These are phyloP conservation scores for Chaunax sp. DNA, from an alignment of 2,797 vertebrate genomes.

Conservation along the genomic window DNA sequence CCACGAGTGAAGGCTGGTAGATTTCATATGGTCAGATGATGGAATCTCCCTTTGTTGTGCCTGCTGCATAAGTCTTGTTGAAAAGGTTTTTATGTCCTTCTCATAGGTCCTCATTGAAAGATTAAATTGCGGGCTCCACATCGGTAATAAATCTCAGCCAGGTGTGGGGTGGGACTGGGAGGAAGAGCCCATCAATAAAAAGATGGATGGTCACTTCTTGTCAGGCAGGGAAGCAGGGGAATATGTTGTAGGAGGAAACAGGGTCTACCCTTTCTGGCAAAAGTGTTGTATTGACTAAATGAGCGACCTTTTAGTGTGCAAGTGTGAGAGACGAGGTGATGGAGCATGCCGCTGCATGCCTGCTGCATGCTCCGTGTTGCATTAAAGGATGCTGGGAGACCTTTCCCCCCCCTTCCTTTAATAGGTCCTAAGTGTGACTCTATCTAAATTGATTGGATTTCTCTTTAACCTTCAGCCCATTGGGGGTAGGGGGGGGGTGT, in stretches of 20 bases:
- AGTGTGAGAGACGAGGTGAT: slow-evolving; percentile 48
- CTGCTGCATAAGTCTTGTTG: slow-evolving; percentile 64
- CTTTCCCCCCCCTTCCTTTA: not conserved
- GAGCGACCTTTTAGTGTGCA: slow-evolving; percentile 75
- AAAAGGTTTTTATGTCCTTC: slow-evolving; percentile 69
- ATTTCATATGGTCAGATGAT: slow-evolving; percentile 52
- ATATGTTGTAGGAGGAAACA: slow-evolving; percentile 71
- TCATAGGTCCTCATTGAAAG: slow-evolving; percentile 72
- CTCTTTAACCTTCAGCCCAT: slow-evolving; percentile 44
- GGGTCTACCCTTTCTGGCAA: slow-evolving; percentile 72
- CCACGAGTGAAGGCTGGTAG: slow-evolving; percentile 41
- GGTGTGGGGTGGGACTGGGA: slow-evolving; percentile 56
- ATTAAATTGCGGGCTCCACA: slow-evolving; percentile 73
- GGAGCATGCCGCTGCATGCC: slow-evolving; percentile 32
- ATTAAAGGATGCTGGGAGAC: slow-evolving; percentile 1
- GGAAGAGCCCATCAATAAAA: slow-evolving; percentile 76
- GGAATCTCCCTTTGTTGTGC: slow-evolving; percentile 59
- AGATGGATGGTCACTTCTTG: slow-evolving; percentile 63
- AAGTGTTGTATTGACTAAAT: slow-evolving; percentile 82
- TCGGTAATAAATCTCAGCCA: slow-evolving; percentile 73
- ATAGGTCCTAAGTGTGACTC: slow-evolving; percentile 26
- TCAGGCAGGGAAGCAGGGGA: slow-evolving; percentile 57
- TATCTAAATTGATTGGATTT: slow-evolving; percentile 49
- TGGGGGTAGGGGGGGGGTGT: not conserved
- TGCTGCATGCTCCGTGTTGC: slow-evolving; percentile 12